Conservation (phyloP, 2,113 vertebrate species). For the Scolopax mira region DNA sequence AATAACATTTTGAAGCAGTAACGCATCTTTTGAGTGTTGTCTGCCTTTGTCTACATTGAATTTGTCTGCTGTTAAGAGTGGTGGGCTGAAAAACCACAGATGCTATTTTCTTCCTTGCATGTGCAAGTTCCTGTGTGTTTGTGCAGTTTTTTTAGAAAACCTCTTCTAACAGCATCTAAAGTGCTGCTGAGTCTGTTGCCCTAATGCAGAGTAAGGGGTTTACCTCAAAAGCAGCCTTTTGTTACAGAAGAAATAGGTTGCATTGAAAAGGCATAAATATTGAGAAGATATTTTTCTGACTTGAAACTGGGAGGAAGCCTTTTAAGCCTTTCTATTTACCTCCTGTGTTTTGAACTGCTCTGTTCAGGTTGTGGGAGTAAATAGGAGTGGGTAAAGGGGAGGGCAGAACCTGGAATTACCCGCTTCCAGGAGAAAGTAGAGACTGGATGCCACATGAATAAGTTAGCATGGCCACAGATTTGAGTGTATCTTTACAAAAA, state of each 20-base stretch:
- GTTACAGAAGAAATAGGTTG: background rate
- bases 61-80: background rate
- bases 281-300: background rate
- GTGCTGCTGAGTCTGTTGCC: background rate
- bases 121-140: background rate
- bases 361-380: background rate
- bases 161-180: background rate
- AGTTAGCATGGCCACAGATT: background rate
- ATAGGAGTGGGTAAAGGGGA: background rate
- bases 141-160: background rate
- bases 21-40: background rate
- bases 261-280: background rate
- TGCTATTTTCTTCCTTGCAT: background rate
- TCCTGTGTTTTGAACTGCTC: background rate
- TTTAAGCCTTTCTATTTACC: background rate
- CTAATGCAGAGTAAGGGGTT: background rate
- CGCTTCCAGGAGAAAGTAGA: background rate
- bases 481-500: background rate
- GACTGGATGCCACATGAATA: accelerated
- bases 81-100: background rate
- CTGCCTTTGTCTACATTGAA: background rate
- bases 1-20: background rate
- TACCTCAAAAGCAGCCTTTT: background rate
- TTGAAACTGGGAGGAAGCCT: background rate
- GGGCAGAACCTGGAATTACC: background rate